A percentile compares a stretch with the other conserved stretches of the same genome.
Conservation (phyloP, 2,113 vertebrate species). For the human (Homo sapiens) region GRCh38 chr4:38989001-38989500, state of each 20-base stretch:
- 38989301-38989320: not conserved
- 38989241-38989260: not conserved
- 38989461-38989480: not conserved
- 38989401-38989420: not conserved
- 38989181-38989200: not conserved
- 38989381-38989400: not conserved
- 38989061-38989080: not conserved
- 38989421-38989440: not conserved
- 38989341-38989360: not conserved
- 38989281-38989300: not conserved
- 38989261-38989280: not conserved
- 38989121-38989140: not conserved
- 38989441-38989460: not conserved
- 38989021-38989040: not conserved
- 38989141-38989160: not conserved
- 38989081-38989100: not conserved
- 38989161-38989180: not conserved
- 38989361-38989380: not conserved
- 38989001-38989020: constrained; percentile 24
- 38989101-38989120: not conserved
- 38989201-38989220: constrained; percentile 5
- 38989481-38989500: not conserved
- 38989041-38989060: not conserved
- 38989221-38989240: not conserved
- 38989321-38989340: not conserved